Evolutionary conservation across 2,113 vertebrate genomes (phyloP).

Genomic region (Hiodon alosoides): DNA sequence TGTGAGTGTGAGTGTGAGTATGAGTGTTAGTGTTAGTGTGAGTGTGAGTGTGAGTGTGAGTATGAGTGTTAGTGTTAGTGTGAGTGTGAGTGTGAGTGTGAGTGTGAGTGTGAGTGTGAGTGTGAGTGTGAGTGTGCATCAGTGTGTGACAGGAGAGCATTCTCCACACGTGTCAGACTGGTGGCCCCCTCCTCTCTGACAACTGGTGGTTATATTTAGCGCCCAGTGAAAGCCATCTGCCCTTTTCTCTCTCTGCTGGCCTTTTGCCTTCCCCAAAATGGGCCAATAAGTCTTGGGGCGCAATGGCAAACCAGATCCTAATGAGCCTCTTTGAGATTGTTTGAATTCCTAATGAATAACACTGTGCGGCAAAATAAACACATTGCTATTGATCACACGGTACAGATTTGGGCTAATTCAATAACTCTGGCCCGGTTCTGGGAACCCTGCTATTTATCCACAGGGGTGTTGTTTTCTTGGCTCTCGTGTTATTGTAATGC

Average conservation of each 20-base stretch:
- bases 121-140: conserved; percentile 9
- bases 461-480: conserved; percentile 25
- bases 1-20: conserved; percentile 8
- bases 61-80: conserved; percentile 9
- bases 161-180: conserved; percentile 11
- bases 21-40: conserved; percentile 11
- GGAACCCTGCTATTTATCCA: conserved; percentile 24
- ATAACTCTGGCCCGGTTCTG: conserved; percentile 46
- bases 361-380: conserved; percentile 66
- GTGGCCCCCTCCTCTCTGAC: conserved; percentile 3
- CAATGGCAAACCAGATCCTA: conserved; percentile 55
- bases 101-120: neutral
- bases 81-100: neutral
- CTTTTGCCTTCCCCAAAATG: conserved; percentile 46
- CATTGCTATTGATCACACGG: conserved; percentile 68
- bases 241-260: conserved; percentile 36
- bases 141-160: neutral
- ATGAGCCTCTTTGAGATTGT: conserved; percentile 59
- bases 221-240: conserved; percentile 29
- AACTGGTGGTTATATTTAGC: conserved; percentile 22
- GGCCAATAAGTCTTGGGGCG: conserved; percentile 47
- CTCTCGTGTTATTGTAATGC: conserved; percentile 35
- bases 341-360: conserved; percentile 69
- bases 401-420: conserved; percentile 64
- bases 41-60: conserved; percentile 8